A percentile compares a stretch with the other conserved stretches of the same genome.
phyloP scores from a whole-genome alignment of 2,888 invertebrate species.

The Atrina japonica region DNA sequence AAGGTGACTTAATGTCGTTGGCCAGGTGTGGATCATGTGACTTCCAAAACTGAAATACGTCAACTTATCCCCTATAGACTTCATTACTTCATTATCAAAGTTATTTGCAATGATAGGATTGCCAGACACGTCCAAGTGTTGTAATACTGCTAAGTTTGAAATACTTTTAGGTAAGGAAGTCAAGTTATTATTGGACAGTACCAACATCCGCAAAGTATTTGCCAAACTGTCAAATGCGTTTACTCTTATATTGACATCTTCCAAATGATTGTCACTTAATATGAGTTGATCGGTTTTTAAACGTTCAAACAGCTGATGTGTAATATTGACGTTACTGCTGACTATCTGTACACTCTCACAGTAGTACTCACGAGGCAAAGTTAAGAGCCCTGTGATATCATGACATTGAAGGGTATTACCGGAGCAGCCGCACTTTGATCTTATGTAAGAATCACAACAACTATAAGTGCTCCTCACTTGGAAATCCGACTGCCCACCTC shows the following conservation, averaged over 20 bases:
- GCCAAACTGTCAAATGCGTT: constrained; percentile 45
- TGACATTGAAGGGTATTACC: constrained; percentile 10
- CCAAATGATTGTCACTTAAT: constrained; percentile 14
- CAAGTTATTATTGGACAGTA: constrained; percentile 46
- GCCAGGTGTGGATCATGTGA: constrained; percentile 40
- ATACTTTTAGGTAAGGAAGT: constrained; percentile 47
- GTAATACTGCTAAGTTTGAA: constrained; percentile 38
- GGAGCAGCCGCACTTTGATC: constrained; percentile 17
- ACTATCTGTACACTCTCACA: constrained; percentile 11
- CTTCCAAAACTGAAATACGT: constrained; percentile 47
- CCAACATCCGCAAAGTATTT: constrained; percentile 27
- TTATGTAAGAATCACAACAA: background rate
- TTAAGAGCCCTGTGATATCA: background rate
- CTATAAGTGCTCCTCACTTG: no score
- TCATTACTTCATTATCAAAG: constrained; percentile 50
- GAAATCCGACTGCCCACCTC: no score
- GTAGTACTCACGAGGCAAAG: background rate
- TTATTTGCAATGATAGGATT: constrained; percentile 47
- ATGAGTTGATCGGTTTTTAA: constrained; percentile 9
- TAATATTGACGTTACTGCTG: constrained; percentile 1
- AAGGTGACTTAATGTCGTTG: constrained; percentile 50
- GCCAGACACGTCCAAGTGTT: constrained; percentile 43
- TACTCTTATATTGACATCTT: background rate
- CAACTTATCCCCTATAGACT: constrained; percentile 50
- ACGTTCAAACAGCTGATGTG: background rate